Base-by-base conservation (phyloP, 2,113 vertebrate genomes). In the Clarias macrocephalus region DNA sequence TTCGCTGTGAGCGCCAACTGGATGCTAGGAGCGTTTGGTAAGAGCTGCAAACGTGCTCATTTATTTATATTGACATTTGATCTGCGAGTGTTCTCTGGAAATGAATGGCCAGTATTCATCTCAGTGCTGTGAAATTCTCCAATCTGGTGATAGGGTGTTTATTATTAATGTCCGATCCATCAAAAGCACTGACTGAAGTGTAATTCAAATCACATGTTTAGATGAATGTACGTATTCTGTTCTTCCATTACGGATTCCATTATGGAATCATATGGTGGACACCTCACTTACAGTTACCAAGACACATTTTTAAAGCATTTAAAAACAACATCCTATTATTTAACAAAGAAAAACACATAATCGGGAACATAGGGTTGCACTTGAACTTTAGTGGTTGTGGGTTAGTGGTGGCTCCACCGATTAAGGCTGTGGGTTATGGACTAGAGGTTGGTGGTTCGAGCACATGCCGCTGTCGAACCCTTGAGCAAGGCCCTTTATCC, bases 1-100 rank as follows among this genome's bases (percentile, higher is more conserved):
- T 93, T 97, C 25, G 93, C 95, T 1, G 90, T 95, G 2, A 95
- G 94, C 11, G 95, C 96, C 0, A 91, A 88, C 28, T 97, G 97
- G 96, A 96, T 93, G 89, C 92, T 97, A 0, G 96, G 96, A 48
- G 95, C 93, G 28, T 92, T 96, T 91, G 97, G 98, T 98, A 96
- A 97, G 97, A 73, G n/a, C 30, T 48, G 48, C 75, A 77, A 76
- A 76, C 15, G 25, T 76, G 37, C 10, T 21, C 6, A 62, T 75
- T 4, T 76, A 52, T 76, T 75, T 42, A 70, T 19, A 25, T 54
- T 57, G 65, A 33, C 18, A 30, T 75, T 62, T 84, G 83, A 73
- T 60, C 56, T 75, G 66, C 18, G 63, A 65, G 12, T 48, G 19
- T 33, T 66, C n/a, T 57, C 66, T 42, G 21, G 56, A 23, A n/a